Evolutionary conservation across 2,888 invertebrate species (phyloP), one percentile per base, ranked within the genome.

Genomic region (Fragum sueziense): DNA sequence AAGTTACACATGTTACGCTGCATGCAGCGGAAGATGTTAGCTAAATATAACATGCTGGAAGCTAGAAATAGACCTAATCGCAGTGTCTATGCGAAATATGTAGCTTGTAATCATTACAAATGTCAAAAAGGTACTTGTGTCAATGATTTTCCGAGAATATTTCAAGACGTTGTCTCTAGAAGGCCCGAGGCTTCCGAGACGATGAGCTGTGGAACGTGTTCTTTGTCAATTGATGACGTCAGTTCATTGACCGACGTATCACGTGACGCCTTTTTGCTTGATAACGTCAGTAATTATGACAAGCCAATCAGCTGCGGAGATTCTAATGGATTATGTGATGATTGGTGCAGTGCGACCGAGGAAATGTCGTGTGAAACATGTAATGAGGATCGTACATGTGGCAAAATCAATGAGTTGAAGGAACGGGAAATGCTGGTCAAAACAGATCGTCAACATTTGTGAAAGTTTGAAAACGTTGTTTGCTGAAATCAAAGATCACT

Each of bases 1-100:
- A 65, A 65, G 41, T 27, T 65, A 17, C 34, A 65, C 65, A 65
- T 41, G 65, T 27, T 65, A 27, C 22, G 65, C 0, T 41, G 65
- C 20, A 65, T 65, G 65, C 65, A 65, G 41, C 14, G 41, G 20
- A 65, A 65, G 27, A 22, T 65, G 65, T 34, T 65, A 33, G 65
- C 65, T 3, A 29, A 27, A n/a, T 65, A 65, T 22, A 22, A 65
- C 41, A 41, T 65, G 65, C 22, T 65, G 4, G 25, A 47, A 47
- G 3, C 4, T 9, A 17, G 41, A 41, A 17, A 41, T 17, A 4
- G n/a, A 47, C 14, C 14, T 14, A 47, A 47, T 14, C 47, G 47
- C n/a, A 47, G 14, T 14, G 37, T 37, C 7, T 9, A 47, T 20
- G 47, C n/a, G 47, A 47, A 47, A 47, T 47, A 47, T 14, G 9